Percentiles rank a stretch among this genome's conserved stretches.
Evolutionary conservation across 1,140 invertebrate species (phyloP).

Genomic region (Eurytemora carolleeae): DNA sequence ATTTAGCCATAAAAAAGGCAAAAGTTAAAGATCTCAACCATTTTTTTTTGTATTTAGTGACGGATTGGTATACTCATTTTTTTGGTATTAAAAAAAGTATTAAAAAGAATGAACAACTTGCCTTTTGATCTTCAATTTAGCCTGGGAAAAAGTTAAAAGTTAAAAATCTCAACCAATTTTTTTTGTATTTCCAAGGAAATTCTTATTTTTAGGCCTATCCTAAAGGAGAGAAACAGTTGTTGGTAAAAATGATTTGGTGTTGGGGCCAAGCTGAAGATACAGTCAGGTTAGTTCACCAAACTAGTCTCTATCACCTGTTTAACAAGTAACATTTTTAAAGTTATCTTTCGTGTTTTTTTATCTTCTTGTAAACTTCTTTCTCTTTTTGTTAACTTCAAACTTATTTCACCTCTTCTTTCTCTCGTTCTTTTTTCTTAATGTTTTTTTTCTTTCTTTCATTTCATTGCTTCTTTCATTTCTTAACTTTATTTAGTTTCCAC

Average conservation of each 20-base stretch:
- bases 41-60: neutral
- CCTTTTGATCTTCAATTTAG: neutral
- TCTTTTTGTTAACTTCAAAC: too few species aligned
- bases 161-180: neutral
- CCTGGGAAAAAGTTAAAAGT: neutral
- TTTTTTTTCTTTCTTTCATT: too few species aligned
- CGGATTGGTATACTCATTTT: neutral
- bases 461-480: too few species aligned
- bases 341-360: neutral
- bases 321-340: neutral
- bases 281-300: neutral
- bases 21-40: too few species aligned
- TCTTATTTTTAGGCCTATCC: neutral
- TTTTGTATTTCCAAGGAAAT: neutral
- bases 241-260: neutral
- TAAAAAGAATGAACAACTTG: neutral
- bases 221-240: neutral
- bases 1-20: too few species aligned
- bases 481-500: too few species aligned
- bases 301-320: neutral
- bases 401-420: too few species aligned
- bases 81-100: neutral
- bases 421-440: too few species aligned
- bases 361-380: neutral
- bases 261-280: neutral